Base-by-base conservation (phyloP, 2,888 invertebrate genomes). In the Brenthis ino region DNA sequence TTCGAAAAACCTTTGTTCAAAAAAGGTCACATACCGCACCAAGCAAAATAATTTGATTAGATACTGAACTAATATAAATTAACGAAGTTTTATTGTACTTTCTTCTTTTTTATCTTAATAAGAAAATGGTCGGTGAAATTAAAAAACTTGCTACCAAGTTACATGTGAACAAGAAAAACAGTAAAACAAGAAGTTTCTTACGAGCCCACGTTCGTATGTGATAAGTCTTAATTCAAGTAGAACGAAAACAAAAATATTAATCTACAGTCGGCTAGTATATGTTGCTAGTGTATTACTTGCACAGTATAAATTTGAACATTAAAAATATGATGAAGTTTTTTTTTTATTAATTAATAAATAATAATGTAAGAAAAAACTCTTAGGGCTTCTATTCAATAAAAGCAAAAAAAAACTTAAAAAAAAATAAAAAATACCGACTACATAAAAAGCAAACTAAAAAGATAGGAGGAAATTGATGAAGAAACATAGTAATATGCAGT, bases 141-240 rank as follows among this genome's bases (percentile, higher is more conserved):
- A 77, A 79, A 79, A 78, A 77, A 79, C 76, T 79, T 76, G 16
- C 50, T 48, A 57, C 60, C 51, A 28, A 69, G 60, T 69, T 64
- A 60, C 57, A 63, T 14, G 57, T 60, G 53, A 37, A 58, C 54
- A 64, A 61, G 64, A 67, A 67, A 64, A 67, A 58, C 14, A 55
- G 55, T 57, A 43, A 43, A 63, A 57, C 64, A 11, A 6, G 16
- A 57, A 65, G 64, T 65, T 65, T 47, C 43, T 33, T 33, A 20
- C 51, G n/a, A 20, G 20, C 53, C 20, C 24, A 54, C 20, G 43
- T 63, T 20, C 16, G 43, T n/a, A 28, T 60, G 60, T 33, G 48
- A 50, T 60, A 63, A 63, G 43, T 53, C 37, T 43, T 37, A 53
- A 51, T 6, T 63, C 51, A 6, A 37, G 37, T 14, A 43, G 16